A percentile compares a stretch with the other conserved stretches of the same genome.
Evolutionary conservation across 2,113 vertebrate genomes (phyloP).

Genomic region (Crocuta crocuta): DNA sequence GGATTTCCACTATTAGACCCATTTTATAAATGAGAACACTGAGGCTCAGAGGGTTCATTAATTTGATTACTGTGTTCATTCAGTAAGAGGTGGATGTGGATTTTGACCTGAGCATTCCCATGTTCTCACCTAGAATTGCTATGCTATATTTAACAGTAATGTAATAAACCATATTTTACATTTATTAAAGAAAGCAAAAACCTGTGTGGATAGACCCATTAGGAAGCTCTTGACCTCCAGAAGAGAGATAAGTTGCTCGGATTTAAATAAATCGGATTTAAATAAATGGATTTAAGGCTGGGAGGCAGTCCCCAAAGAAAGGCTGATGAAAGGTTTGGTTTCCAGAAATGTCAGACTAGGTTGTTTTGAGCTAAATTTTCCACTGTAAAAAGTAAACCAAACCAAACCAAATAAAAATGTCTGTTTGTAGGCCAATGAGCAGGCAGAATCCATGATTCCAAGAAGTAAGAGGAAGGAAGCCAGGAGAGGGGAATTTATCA

Average conservation of each 20-base stretch:
- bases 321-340: not conserved
- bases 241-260: not conserved
- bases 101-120: not conserved
- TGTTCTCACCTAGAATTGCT: not conserved
- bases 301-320: not conserved
- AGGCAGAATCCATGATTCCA: not conserved
- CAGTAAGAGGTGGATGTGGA: not conserved
- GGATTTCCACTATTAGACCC: not conserved
- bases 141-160: not conserved
- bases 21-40: not conserved
- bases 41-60: not conserved
- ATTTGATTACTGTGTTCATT: fast-evolving
- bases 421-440: not conserved
- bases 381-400: not conserved
- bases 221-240: not conserved
- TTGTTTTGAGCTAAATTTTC: not conserved
- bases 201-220: not conserved
- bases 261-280: no score
- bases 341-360: not conserved
- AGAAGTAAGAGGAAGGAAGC: not conserved
- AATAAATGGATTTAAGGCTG: no score
- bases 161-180: not conserved
- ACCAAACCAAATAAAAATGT: not conserved
- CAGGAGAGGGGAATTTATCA: no score
- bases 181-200: not conserved